A percentile compares a stretch with the other conserved stretches of the same genome.
Evolutionary conservation across 2,797 vertebrate species (phyloP).

Genomic region (Synaphobranchus kaupii): DNA sequence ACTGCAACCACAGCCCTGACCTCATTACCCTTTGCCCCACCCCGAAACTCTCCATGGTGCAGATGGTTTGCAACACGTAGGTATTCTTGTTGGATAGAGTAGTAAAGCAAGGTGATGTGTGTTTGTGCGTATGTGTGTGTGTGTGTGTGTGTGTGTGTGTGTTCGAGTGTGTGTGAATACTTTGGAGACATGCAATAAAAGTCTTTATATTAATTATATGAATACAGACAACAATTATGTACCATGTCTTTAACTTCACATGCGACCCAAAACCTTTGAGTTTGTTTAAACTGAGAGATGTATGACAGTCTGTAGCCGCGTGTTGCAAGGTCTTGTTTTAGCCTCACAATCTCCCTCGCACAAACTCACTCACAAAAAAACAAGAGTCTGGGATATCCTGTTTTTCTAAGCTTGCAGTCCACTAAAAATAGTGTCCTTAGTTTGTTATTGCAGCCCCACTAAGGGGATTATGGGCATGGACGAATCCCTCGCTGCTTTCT

Average conservation of each 20-base stretch:
- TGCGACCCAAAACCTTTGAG: background rate
- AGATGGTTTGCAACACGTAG: slow-evolving; percentile 39
- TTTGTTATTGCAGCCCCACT: slow-evolving; percentile 57
- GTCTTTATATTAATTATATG: slow-evolving; percentile 7
- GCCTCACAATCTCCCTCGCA: slow-evolving; percentile 27
- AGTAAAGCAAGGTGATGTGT: slow-evolving; percentile 35
- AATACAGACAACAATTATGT: background rate
- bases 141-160: background rate
- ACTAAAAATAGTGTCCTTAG: slow-evolving; percentile 55
- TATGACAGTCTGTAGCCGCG: background rate
- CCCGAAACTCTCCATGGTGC: slow-evolving; percentile 23
- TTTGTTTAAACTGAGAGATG: background rate
- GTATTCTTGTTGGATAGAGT: slow-evolving; percentile 22
- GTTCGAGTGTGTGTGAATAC: background rate
- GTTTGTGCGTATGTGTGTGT: background rate
- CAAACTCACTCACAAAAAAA: slow-evolving; percentile 23
- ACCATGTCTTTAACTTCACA: background rate
- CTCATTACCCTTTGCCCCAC: slow-evolving; percentile 59
- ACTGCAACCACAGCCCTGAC: slow-evolving; percentile 55
- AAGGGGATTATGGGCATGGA: slow-evolving; percentile 60
- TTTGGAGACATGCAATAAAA: background rate
- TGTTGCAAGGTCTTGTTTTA: slow-evolving; percentile 8
- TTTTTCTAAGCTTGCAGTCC: slow-evolving; percentile 54
- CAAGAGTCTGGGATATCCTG: slow-evolving; percentile 59
- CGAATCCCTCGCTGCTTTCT: slow-evolving; percentile 64